Evolutionary conservation across 2,888 invertebrate species (phyloP).

Genomic region (Protodeltote pygarga): DNA sequence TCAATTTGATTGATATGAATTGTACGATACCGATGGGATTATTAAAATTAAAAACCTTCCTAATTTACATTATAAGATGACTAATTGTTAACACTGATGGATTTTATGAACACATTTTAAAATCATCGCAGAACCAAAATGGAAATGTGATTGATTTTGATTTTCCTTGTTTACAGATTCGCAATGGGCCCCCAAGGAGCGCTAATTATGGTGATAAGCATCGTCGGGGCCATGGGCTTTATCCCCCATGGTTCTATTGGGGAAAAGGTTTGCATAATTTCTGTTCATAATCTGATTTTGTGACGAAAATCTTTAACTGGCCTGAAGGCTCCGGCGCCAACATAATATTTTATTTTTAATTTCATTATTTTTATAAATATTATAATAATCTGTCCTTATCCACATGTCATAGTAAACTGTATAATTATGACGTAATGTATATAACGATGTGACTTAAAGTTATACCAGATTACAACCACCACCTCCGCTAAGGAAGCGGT

Average conservation of each 20-base stretch:
- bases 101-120: slow-evolving; percentile 30
- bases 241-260: slow-evolving; percentile 87
- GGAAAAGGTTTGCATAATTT: slow-evolving; percentile 73
- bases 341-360: too few relatives aligned
- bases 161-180: slow-evolving; percentile 68
- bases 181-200: slow-evolving; percentile 77
- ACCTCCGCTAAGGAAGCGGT: too few relatives aligned
- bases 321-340: too few relatives aligned
- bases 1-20: slow-evolving; percentile 74
- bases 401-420: too few relatives aligned
- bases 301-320: too few relatives aligned
- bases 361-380: too few relatives aligned
- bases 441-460: too few relatives aligned
- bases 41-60: slow-evolving; percentile 47
- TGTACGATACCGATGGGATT: slow-evolving; percentile 55
- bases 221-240: slow-evolving; percentile 80
- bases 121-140: not conserved
- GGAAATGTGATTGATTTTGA: slow-evolving; percentile 4
- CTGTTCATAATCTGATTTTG: not conserved
- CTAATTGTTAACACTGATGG: slow-evolving; percentile 49
- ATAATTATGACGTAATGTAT: too few relatives aligned
- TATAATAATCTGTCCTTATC: too few relatives aligned
- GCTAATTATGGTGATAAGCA: slow-evolving; percentile 77
- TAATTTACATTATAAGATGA: slow-evolving; percentile 51
- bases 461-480: too few relatives aligned